Conservation (phyloP, 2,113 vertebrate species). For the Porphyrio hochstetteri region DNA sequence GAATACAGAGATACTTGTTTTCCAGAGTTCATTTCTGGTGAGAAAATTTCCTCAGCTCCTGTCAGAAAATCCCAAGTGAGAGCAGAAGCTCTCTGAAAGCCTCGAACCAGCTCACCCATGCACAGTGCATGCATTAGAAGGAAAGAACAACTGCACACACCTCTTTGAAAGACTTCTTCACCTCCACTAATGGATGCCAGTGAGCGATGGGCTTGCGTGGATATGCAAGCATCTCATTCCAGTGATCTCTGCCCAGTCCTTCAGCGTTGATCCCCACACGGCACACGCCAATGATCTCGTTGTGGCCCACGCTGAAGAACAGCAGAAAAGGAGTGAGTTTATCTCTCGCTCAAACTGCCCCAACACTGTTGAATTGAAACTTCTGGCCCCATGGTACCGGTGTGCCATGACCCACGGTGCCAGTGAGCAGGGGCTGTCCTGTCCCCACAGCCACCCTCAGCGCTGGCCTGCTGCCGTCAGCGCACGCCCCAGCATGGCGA, state of each 20-base stretch:
- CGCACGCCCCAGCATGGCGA: accelerated
- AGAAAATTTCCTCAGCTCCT: constrained; percentile 3
- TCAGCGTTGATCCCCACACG: constrained; percentile 87
- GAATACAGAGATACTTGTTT: not conserved
- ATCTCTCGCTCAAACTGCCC: accelerated
- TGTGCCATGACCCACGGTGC: accelerated
- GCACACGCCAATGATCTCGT: constrained; percentile 96
- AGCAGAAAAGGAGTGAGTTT: not conserved
- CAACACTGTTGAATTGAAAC: accelerated
- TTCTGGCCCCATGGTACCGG: accelerated
- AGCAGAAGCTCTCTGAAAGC: constrained; percentile 30
- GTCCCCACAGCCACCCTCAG: accelerated
- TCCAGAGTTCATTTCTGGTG: constrained; percentile 9
- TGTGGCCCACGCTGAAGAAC: constrained; percentile 90
- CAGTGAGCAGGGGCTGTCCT: accelerated
- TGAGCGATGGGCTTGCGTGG: constrained; percentile 97
- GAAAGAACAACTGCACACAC: constrained; percentile 68
- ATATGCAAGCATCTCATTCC: constrained; percentile 98
- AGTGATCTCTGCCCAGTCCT: constrained; percentile 95
- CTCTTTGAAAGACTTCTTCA: constrained; percentile 97
- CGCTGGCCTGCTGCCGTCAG: not conserved
- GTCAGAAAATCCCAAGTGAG: not conserved
- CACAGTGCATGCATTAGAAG: not conserved
- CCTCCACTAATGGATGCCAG: constrained; percentile 95
- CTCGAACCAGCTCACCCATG: not conserved